Base-by-base conservation (phyloP, 2,888 invertebrate genomes). In the Drosophila antonietae region DNA sequence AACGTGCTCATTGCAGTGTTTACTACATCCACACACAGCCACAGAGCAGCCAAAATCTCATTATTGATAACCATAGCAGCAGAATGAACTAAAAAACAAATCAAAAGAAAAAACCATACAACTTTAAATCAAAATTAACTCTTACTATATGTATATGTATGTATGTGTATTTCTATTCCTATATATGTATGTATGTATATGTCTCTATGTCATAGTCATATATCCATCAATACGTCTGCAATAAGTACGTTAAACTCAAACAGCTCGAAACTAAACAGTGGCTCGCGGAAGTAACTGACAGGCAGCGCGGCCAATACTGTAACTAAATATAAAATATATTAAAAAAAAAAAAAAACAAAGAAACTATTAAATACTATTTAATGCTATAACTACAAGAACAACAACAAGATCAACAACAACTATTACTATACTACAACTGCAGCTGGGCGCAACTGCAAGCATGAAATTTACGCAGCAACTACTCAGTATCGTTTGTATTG, bases 1-100 rank as follows among this genome's bases (percentile, higher is more conserved):
- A 94, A 93, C 92, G 93, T 93, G 93, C 91, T 92, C 89, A 89
- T 88, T 78, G 51, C 83, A 89, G 73, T 56, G 65, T 46, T 57
- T 55, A 67, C 35, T 51, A 46, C 46, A 60, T 20, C 64, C 64
- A 56, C 41, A 64, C 18, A 33, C 18, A 15, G 41, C 60, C 53
- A 52, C 47, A 67, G 37, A 60, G 28, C 10, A 73, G 53, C 39
- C 46, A 52, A 20, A 61, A 9, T 23, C 59, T 23, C 55, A 70
- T 57, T 70, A 60, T 47, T 68, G 58, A 53, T 56, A 33, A 31
- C 49, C 57, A 73, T 61, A 76, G 73, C 68, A 67, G 57, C 68
- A 64, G 57, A 59, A 47, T 70, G 66, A 84, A 89, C 77, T 75
- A 14, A 8, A n/a, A 18, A 51, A 14, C 18, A 20, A 33, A 33